Base-by-base conservation (phyloP, 2,888 invertebrate species). In the Megamerina dolium region DNA sequence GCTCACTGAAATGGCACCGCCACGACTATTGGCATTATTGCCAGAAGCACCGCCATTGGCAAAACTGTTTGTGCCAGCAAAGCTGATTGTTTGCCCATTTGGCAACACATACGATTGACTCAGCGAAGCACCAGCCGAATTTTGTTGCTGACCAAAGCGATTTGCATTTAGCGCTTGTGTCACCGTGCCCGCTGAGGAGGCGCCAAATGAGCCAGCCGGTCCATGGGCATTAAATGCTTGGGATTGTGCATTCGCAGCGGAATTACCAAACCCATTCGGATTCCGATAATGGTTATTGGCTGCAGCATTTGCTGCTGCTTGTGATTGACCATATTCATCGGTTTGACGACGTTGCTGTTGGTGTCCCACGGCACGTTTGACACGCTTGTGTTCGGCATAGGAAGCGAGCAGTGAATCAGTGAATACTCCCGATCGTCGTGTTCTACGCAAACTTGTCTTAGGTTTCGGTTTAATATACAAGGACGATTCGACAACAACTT, bases 401-500 rank as follows among this genome's bases (percentile, higher is more conserved):
- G 60, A 48, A 19, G 45, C 51, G 6, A 26, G 45, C 2, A 52
- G 48, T 2, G 45, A 16, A 16, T 50, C 45, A 5, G 35, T 43
- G 5, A 51, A 26, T 10, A 50, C 43, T 1, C 36, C 35, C 21
- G 43, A 47, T n/a, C 53, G 53, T 16, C 43, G 45, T 35, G 48
- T 45, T 13, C 50, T 45, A 20, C 46, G 21, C 31, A 45, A 46
- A 12, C 35, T 14, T 31, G 36, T 13, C 40, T 55, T 57, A n/a
- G 58, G 49, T 46, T 74, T 75, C 13, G 72, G 68, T 43, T 67
- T 68, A 14, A 75, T 74, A 27, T 70, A 68, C 29, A 75, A 58
- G 23, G 71, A 72, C 2, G 75, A 74, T 53, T 74, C 73, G 3
- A 75, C 73, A 3, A 75, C 70, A n/a, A 75, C 74, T 59, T 75